These are phyloP conservation scores for Ceratina australensis DNA, from an alignment of 1,140 invertebrate species.

Conservation along the genomic window DNA sequence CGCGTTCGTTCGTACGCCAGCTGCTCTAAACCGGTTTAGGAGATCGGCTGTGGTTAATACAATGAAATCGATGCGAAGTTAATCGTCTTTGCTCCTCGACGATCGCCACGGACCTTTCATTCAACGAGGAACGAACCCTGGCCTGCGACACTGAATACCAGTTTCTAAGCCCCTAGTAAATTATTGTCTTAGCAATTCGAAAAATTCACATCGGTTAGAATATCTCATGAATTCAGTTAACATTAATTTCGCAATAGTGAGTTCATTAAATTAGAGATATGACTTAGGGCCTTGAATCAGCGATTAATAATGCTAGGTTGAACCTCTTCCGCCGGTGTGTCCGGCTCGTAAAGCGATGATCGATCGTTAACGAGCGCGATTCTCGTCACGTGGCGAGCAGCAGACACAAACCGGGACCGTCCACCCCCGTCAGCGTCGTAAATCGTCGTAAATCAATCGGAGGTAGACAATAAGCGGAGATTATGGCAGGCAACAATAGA, in stretches of 20 bases:
- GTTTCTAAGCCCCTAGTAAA: too few species aligned
- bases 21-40: slow-evolving; percentile 68
- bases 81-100: slow-evolving; percentile 47
- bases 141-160: too few species aligned
- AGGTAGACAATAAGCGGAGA: slow-evolving; percentile 58
- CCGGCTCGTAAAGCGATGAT: slow-evolving; percentile 58
- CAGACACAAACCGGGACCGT: slow-evolving; percentile 35
- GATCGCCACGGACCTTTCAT: neutral
- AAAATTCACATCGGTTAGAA: too few species aligned
- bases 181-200: too few species aligned
- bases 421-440: slow-evolving; percentile 40
- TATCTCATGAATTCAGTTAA: too few species aligned
- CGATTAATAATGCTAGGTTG: neutral
- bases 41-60: slow-evolving; percentile 54
- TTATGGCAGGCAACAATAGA: slow-evolving; percentile 48
- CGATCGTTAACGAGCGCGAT: slow-evolving; percentile 55
- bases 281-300: too few species aligned
- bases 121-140: neutral
- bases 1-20: slow-evolving; percentile 49
- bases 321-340: neutral
- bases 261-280: too few species aligned
- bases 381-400: slow-evolving; percentile 40
- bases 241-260: too few species aligned
- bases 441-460: slow-evolving; percentile 63
- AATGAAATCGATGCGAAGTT: slow-evolving; percentile 67